These are phyloP conservation scores for Lepidochitona cinerea DNA, from an alignment of 2,888 invertebrate species.

Conservation along the genomic window DNA sequence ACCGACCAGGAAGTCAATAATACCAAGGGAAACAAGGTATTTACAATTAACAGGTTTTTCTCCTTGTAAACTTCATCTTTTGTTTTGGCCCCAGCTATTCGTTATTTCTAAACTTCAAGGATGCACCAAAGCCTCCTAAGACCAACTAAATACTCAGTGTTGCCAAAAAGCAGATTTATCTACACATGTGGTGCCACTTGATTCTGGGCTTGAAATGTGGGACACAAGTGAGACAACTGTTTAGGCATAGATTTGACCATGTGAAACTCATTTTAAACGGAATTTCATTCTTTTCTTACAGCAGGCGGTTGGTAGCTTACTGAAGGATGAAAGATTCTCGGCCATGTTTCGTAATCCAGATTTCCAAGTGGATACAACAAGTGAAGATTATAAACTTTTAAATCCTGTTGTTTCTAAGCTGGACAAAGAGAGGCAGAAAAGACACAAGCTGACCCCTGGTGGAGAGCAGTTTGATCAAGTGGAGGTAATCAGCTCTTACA, in stretches of 20 bases:
- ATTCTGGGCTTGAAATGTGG: too few relatives aligned
- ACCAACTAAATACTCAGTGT: too few relatives aligned
- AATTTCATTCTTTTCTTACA: background rate
- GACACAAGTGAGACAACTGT: too few relatives aligned
- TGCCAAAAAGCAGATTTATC: too few relatives aligned
- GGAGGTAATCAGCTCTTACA: slow-evolving; percentile 27
- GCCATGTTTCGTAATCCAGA: slow-evolving; percentile 92
- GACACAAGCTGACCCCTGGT: slow-evolving; percentile 34
- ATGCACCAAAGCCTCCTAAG: too few relatives aligned
- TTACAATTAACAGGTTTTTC: too few relatives aligned
- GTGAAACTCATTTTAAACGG: too few relatives aligned
- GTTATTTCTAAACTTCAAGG: too few relatives aligned
- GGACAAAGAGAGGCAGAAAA: slow-evolving; percentile 75
- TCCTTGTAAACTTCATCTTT: too few relatives aligned
- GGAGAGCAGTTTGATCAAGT: slow-evolving; percentile 54
- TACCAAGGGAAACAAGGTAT: slow-evolving; percentile 34
- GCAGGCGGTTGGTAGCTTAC: slow-evolving; percentile 74
- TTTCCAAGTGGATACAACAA: slow-evolving; percentile 89
- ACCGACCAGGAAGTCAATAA: slow-evolving; percentile 76
- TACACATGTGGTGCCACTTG: too few relatives aligned
- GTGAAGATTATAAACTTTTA: slow-evolving; percentile 87
- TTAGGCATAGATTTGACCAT: too few relatives aligned
- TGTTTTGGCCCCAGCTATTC: too few relatives aligned
- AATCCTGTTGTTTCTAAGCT: slow-evolving; percentile 90
- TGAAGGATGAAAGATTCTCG: slow-evolving; percentile 91